Evolutionary conservation across 1,140 invertebrate species (phyloP).

Genomic region (Scylla paramamosain): DNA sequence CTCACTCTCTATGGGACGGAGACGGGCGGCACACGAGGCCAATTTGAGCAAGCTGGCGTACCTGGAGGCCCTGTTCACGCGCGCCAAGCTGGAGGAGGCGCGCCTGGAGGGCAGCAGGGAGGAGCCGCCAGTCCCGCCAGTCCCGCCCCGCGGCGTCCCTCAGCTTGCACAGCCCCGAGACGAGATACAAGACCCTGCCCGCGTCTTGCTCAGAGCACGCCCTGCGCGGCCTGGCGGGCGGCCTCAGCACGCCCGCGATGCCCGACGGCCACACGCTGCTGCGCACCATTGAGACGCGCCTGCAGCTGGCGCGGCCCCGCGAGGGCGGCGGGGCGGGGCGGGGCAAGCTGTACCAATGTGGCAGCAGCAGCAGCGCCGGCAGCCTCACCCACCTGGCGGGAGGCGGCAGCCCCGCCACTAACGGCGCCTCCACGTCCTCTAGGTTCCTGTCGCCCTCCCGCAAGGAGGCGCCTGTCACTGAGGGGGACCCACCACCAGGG

Average conservation of each 20-base stretch:
- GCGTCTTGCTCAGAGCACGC: no score
- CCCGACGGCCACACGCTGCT: no score
- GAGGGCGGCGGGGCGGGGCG: constrained; percentile 52
- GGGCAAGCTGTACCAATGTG: constrained; percentile 72
- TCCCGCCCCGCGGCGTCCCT: neutral
- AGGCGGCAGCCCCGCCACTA: no score
- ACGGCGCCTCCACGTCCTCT: constrained; percentile 69
- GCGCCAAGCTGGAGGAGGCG: no score
- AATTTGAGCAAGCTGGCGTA: constrained; percentile 77
- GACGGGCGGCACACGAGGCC: constrained; percentile 75
- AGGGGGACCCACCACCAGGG: no score
- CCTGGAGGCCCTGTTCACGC: constrained; percentile 74
- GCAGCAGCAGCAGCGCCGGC: constrained; percentile 73
- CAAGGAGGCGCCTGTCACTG: neutral
- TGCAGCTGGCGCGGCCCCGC: constrained; percentile 67
- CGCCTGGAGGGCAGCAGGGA: no score
- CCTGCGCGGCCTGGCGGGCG: no score
- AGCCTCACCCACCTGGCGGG: no score
- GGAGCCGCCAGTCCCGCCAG: neutral
- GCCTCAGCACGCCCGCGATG: no score
- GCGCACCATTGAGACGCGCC: no score
- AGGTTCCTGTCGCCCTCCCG: constrained; percentile 74
- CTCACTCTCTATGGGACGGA: constrained; percentile 71
- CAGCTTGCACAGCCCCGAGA: constrained; percentile 73
- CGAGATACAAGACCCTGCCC: no score